Conservation (phyloP, 2,113 vertebrate species). For the Pterophyllum scalare region DNA sequence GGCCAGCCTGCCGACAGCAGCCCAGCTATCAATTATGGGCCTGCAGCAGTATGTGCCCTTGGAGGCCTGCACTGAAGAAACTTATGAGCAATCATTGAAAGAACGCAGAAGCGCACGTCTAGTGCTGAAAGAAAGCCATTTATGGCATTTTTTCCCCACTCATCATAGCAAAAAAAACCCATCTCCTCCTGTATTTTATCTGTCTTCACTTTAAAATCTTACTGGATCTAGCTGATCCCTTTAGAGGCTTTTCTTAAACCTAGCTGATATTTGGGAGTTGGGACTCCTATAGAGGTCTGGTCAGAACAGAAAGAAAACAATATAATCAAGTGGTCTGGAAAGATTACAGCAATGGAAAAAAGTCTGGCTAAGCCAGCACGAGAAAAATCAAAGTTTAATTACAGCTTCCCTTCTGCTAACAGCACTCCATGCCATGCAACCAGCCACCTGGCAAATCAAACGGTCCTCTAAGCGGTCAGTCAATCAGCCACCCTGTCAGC, state of each 20-base stretch:
- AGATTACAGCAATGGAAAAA: slow-evolving; percentile 32
- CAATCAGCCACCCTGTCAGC: slow-evolving; percentile 57
- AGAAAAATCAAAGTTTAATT: slow-evolving; percentile 63
- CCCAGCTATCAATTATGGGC: slow-evolving; percentile 48
- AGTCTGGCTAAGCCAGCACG: slow-evolving; percentile 43
- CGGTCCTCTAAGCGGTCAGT: slow-evolving; percentile 57
- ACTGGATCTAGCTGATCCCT: not conserved
- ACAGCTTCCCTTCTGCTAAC: slow-evolving; percentile 59
- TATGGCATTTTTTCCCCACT: slow-evolving; percentile 7
- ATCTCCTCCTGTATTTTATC: not conserved
- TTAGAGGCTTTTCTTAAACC: slow-evolving; percentile 22
- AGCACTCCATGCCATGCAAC: slow-evolving; percentile 31
- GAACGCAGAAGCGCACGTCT: not conserved
- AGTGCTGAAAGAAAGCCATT: not conserved
- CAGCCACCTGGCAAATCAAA: slow-evolving; percentile 58
- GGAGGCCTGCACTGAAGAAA: slow-evolving; percentile 34
- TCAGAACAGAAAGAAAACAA: slow-evolving; percentile 30
- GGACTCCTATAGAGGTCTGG: not conserved
- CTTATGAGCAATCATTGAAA: slow-evolving; percentile 29
- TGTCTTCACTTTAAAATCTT: not conserved
- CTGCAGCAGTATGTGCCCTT: slow-evolving; percentile 34
- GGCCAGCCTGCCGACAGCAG: slow-evolving; percentile 53
- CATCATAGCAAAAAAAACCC: not conserved
- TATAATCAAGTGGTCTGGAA: slow-evolving; percentile 42
- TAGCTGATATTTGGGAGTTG: slow-evolving; percentile 1